Base-by-base conservation (phyloP, 2,888 invertebrate species). In the Oxytorus armatus region DNA sequence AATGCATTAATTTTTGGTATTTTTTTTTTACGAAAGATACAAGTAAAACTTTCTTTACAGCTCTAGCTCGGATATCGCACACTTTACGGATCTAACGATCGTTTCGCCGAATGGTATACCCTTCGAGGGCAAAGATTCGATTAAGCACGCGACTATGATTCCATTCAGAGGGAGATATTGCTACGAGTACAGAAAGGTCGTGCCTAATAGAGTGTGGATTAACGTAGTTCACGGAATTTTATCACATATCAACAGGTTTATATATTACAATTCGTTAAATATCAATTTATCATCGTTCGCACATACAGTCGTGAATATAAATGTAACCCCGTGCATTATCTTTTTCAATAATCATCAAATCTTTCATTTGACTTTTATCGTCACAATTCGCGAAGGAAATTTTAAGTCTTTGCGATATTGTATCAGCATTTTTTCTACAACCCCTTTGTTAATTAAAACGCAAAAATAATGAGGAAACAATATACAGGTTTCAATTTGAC, bases 41-140 rank as follows among this genome's bases (percentile, higher is more conserved):
- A 1, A 29, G 16, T 39, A 36, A 23, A 25, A n/a, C 10, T 49
- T n/a, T 49, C 33, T 69, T 16, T 10, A 1, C 16, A 94, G 93
- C 0, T 92, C 92, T 11, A 88, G 92, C 1, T 91, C 92, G 0
- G 87, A 92, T 21, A 93, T 94, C 87, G 88, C 95, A 39, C 93
- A 93, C 0, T 96, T 96, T 89, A 94, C 94, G 70, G 96, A 96
- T 88, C 88, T 97, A 16, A 95, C 95, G 0, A 89, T 97, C 55
- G 93, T 97, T 1, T 95, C 95, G 0, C 94, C 94, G 1, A 93
- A 95, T 85, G 96, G 96, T 0, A 86, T 95, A 53, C 94, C 94
- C 0, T 93, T 93, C 33, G 93, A 93, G 68, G 85, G 92, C 8
- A 89, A 89, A 16, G 92, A 92, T 0, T 92, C 92, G 0, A 92